A percentile compares a stretch with the other conserved stretches of the same genome.
Conservation (phyloP, 2,797 vertebrate genomes). For the Scolopax rusticola region DNA sequence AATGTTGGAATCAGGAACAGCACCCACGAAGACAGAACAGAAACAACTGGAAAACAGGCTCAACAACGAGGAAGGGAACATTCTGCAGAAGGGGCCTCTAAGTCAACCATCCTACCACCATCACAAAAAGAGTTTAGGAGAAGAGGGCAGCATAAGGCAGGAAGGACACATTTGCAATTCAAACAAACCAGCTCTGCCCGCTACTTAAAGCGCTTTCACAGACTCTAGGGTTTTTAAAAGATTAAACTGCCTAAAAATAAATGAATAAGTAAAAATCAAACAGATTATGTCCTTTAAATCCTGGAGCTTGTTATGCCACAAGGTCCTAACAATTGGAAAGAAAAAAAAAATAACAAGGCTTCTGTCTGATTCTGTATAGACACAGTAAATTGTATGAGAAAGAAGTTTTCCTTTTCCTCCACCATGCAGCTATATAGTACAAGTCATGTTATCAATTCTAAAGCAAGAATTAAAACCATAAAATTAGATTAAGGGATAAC, state of each 20-base stretch:
- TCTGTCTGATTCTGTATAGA: background rate
- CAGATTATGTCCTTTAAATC: background rate
- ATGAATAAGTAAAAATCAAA: background rate
- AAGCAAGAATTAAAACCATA: background rate
- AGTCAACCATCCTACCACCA: background rate
- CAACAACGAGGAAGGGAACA: background rate
- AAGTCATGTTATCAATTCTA: background rate
- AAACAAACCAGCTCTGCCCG: background rate
- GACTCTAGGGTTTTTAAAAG: background rate
- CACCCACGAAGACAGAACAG: background rate
- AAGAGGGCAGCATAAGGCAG: background rate
- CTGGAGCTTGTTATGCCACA: background rate
- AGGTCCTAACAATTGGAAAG: background rate
- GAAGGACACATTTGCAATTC: background rate
- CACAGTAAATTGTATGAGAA: accelerated
- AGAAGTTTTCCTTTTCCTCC: background rate
- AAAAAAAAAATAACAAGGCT: background rate
- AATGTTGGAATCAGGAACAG: background rate
- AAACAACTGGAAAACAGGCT: background rate
- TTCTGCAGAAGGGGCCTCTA: background rate
- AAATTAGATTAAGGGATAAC: background rate
- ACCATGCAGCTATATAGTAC: background rate
- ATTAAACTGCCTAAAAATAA: background rate
- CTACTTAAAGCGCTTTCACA: background rate
- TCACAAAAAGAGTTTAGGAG: background rate